phyloP scores from a whole-genome alignment of 2,797 vertebrate genomes.

The Astyanax mexicanus region DNA sequence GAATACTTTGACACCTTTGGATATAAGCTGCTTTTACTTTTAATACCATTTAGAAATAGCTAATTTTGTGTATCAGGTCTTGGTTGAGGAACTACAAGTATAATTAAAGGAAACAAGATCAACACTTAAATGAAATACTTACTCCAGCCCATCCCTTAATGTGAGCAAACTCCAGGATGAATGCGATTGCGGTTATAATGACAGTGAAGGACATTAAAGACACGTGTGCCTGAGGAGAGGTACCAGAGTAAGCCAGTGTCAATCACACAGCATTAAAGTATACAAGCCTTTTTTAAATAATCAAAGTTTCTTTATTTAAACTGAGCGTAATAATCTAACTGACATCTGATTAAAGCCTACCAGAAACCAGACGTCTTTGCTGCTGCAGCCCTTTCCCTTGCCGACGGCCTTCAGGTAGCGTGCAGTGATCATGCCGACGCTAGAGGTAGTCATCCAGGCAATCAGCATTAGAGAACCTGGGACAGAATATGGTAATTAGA shows the following conservation, averaged over 20 bases:
- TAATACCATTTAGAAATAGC: no score
- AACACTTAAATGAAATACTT: not conserved
- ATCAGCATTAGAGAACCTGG: constrained; percentile 81
- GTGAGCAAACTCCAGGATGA: constrained; percentile 6
- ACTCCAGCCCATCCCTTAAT: not conserved
- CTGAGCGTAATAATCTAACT: constrained; percentile 32
- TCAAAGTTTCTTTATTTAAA: not conserved
- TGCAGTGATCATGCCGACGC: constrained; percentile 79
- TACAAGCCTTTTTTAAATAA: not conserved
- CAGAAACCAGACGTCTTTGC: constrained; percentile 81
- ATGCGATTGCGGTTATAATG: not conserved
- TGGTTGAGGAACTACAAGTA: no score
- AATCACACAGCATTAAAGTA: not conserved
- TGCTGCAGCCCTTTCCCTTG: constrained; percentile 46
- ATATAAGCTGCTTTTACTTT: no score
- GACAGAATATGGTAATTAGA: constrained; percentile 32
- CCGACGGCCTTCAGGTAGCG: constrained; percentile 70
- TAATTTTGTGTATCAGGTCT: no score
- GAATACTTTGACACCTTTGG: no score
- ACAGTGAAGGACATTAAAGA: not conserved
- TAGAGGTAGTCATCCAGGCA: constrained; percentile 80
- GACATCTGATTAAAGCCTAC: constrained; percentile 65
- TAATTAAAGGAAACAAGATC: not conserved
- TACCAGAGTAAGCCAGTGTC: not conserved
- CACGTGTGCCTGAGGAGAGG: constrained; percentile 2